Conservation (phyloP, 1,140 invertebrate genomes). For the Uloborus diversus region DNA sequence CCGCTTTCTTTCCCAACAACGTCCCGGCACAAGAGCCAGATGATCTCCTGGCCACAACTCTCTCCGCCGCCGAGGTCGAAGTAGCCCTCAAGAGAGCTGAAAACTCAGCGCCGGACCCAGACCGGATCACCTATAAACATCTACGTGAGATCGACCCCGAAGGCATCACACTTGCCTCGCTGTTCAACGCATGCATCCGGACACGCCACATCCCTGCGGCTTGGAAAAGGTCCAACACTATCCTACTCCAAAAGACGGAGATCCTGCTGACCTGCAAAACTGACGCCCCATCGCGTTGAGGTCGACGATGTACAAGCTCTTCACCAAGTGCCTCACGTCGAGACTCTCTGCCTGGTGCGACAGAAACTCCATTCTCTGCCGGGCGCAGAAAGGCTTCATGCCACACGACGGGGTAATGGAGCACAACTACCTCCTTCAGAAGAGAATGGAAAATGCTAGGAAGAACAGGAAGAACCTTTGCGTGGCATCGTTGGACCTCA, state of each 20-base stretch:
- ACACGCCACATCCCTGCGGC: not conserved
- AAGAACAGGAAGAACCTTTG: constrained; percentile 16
- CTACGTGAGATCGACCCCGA: constrained; percentile 13
- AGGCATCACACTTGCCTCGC: not conserved
- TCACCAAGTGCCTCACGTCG: not conserved
- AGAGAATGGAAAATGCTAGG: constrained; percentile 23
- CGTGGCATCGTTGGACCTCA: constrained; percentile 59
- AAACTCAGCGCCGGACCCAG: constrained; percentile 49
- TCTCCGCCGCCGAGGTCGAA: not conserved
- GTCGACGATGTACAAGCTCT: not conserved
- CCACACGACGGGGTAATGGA: constrained; percentile 10
- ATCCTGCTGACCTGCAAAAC: constrained; percentile 54
- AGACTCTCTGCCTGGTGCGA: not conserved
- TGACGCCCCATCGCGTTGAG: constrained; percentile 58
- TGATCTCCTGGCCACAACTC: not conserved
- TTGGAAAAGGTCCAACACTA: constrained; percentile 51
- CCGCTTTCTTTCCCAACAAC: not conserved
- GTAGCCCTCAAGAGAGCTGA: not conserved
- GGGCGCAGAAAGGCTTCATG: constrained; percentile 12
- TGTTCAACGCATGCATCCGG: constrained; percentile 7
- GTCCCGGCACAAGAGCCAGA: no score
- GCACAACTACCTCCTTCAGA: not conserved
- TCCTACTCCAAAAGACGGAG: constrained; percentile 58
- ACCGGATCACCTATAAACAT: constrained; percentile 6
- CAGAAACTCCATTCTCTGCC: not conserved